phyloP scores from a whole-genome alignment of 1,140 invertebrate species.

The Vanessa tameamea region DNA sequence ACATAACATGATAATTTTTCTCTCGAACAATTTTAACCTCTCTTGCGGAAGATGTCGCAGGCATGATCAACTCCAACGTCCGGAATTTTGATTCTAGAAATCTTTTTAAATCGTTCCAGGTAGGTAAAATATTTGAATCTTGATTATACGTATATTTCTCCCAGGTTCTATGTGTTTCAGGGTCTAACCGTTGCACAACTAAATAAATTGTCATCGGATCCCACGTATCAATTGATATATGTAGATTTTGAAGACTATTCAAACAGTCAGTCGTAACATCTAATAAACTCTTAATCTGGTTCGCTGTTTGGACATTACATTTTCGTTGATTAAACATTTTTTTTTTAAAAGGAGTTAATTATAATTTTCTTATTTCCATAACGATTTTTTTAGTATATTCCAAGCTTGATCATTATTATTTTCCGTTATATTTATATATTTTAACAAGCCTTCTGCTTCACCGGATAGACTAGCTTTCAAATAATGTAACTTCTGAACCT shows the following conservation, averaged over 20 bases:
- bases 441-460: neutral
- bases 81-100: neutral
- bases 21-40: neutral
- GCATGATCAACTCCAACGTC: neutral
- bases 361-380: neutral
- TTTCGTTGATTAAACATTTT: constrained; percentile 1
- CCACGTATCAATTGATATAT: constrained; percentile 4
- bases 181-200: constrained; percentile 1
- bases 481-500: too few species aligned
- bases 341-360: neutral
- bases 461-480: neutral
- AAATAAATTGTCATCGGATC: constrained; percentile 13
- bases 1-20: neutral
- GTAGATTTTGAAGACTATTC: constrained; percentile 6
- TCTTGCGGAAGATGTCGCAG: neutral
- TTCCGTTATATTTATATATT: neutral
- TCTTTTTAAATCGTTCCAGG: neutral
- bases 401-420: neutral
- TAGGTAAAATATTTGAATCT: neutral
- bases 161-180: neutral
- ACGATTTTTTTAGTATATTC: neutral
- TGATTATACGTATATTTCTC: neutral
- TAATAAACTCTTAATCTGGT: constrained; percentile 1
- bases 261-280: constrained; percentile 1
- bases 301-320: neutral